Percentiles rank a stretch among this genome's conserved stretches.
phyloP scores from a whole-genome alignment of 2,113 vertebrate genomes.

The Oreamnos americanus region DNA sequence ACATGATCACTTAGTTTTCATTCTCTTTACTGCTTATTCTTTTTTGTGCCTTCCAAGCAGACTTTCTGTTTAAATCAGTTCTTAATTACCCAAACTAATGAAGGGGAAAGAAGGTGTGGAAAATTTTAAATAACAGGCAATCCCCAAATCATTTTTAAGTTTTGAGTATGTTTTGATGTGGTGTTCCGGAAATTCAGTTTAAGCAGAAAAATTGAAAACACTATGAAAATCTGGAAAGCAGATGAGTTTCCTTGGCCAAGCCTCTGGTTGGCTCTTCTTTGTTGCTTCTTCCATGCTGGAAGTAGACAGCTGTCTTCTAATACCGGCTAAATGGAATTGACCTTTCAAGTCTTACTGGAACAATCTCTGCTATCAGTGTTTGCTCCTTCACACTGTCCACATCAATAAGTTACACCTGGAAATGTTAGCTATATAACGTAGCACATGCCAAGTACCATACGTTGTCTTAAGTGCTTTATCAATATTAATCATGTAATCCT shows the following conservation, averaged over 20 bases:
- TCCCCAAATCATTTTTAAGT: slow-evolving; percentile 33
- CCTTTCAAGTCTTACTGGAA: background rate
- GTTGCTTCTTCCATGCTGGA: background rate
- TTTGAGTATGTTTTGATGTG: background rate
- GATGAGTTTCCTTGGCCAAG: background rate
- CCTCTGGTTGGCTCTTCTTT: background rate
- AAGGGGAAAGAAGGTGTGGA: background rate
- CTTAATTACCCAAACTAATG: slow-evolving; percentile 23
- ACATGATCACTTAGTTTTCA: slow-evolving; percentile 5
- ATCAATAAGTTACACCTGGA: background rate
- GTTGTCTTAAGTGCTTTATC: background rate
- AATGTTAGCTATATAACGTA: background rate
- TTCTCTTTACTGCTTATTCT: background rate
- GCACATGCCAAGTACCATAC: background rate
- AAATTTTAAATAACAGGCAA: background rate
- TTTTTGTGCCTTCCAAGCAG: background rate
- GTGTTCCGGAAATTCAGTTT: slow-evolving; percentile 6
- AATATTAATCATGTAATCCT: background rate
- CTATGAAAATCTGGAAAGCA: slow-evolving; percentile 9
- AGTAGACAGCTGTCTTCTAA: slow-evolving; percentile 24
- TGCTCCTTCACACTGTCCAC: background rate
- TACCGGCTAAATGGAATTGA: background rate
- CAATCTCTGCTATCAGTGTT: background rate
- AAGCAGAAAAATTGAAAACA: slow-evolving; percentile 27
- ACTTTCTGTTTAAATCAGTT: slow-evolving; percentile 41